phyloP scores from a whole-genome alignment of 2,888 invertebrate species.

The Escarpia spicata region DNA sequence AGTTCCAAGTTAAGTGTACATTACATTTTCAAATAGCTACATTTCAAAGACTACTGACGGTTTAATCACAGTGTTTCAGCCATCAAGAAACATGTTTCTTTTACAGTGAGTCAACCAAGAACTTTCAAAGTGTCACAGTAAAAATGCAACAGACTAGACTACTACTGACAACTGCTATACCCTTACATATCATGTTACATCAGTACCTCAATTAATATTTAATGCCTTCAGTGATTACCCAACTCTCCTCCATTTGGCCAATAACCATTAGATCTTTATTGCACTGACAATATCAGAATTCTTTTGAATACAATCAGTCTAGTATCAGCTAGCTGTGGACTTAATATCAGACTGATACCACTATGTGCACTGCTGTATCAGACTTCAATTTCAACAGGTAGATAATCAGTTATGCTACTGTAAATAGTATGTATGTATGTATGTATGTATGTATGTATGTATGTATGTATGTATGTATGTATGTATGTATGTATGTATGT shows the following conservation, averaged over 20 bases:
- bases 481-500: no score
- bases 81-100: no score
- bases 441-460: no score
- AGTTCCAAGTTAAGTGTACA: background rate
- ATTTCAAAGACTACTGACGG: no score
- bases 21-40: no score
- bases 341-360: background rate
- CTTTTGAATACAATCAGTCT: background rate
- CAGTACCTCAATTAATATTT: background rate
- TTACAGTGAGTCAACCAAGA: no score
- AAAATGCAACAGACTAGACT: background rate
- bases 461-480: no score
- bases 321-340: background rate
- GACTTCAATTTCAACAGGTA: background rate
- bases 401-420: no score
- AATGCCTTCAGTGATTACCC: background rate
- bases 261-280: background rate
- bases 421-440: no score
- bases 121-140: no score
- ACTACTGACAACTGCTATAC: background rate
- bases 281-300: background rate
- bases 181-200: background rate
- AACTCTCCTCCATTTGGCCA: background rate
- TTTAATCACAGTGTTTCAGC: no score
- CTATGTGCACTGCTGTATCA: background rate